Evolutionary conservation across 2,888 invertebrate species (phyloP), one percentile per base, ranked within the genome.

Genomic region (Tetrapedia diversipes): DNA sequence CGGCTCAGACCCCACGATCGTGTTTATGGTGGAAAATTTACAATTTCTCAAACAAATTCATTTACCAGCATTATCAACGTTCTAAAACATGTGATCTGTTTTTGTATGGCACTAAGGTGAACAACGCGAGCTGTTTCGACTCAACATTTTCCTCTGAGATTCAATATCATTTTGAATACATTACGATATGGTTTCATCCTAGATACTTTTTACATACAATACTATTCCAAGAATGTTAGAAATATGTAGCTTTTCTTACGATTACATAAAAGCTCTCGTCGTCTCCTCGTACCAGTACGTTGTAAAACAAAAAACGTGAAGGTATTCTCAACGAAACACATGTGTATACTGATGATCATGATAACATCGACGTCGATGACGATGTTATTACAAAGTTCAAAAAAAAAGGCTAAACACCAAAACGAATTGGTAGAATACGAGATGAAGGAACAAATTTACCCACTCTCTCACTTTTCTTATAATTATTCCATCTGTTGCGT

Each of bases 71-170:
- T 54, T 29, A 39, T 19, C 54, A 51, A 59, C 34, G 11, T 19
- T 27, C 59, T 68, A 72, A 32, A 41, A 67, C 27, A 39, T 27
- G 51, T 22, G 27, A 39, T 6, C 37, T 67, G 43, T 51, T 61
- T 14, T 24, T 37, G 34, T 24, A n/a, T 39, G 39, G 41, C 45
- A 54, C 39, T 32, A 64, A 72, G 64, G 59, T 19, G 14, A 72
- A 59, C 53, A 66, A 73, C 60, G 66, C 29, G 66, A 66, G 54
- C 64, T 60, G 53, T 45, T 65, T 41, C 39, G 16, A 45, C 43
- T 45, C 37, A 37, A 22, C 49, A 47, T 75, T 49, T 34, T 29
- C 16, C 45, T 41, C 61, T 65, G 75, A 75, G 73, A 75, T 75
- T 75, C 73, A 53, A 37, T 41, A 39, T 41, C 32, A 59, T 65